Conservation (phyloP, 1,140 invertebrate species). For the Hypothenemus hampei region DNA sequence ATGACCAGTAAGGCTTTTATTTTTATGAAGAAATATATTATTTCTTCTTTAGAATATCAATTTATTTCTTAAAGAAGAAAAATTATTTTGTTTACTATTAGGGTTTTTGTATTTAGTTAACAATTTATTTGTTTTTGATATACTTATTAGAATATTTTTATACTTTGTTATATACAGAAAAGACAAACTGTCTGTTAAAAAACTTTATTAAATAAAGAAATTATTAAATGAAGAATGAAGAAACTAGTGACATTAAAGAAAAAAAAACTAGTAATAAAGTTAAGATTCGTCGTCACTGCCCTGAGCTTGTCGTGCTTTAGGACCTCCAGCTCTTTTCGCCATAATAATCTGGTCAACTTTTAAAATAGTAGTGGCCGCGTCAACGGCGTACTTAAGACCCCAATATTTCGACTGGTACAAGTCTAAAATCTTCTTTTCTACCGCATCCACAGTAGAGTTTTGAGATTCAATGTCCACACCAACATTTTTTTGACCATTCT, state of each 20-base stretch:
- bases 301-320: constrained; percentile 68
- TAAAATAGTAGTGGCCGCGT: constrained; percentile 88
- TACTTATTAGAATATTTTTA: too few relatives aligned
- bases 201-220: not conserved
- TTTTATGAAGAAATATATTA: too few relatives aligned
- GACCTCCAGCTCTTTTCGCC: constrained; percentile 94
- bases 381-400: constrained; percentile 92
- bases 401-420: constrained; percentile 82
- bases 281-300: constrained; percentile 67
- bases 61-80: too few relatives aligned
- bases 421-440: constrained; percentile 76
- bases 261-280: too few relatives aligned
- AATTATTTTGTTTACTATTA: too few relatives aligned
- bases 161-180: too few relatives aligned
- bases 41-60: too few relatives aligned
- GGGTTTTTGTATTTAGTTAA: too few relatives aligned
- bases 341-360: constrained; percentile 99
- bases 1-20: not conserved
- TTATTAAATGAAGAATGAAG: not conserved
- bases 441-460: constrained; percentile 65
- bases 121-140: too few relatives aligned
- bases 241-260: not conserved
- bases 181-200: too few relatives aligned
- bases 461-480: constrained; percentile 87
- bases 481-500: constrained; percentile 72